Conservation (phyloP, 2,113 vertebrate genomes). For the Tonatia bakeri region DNA sequence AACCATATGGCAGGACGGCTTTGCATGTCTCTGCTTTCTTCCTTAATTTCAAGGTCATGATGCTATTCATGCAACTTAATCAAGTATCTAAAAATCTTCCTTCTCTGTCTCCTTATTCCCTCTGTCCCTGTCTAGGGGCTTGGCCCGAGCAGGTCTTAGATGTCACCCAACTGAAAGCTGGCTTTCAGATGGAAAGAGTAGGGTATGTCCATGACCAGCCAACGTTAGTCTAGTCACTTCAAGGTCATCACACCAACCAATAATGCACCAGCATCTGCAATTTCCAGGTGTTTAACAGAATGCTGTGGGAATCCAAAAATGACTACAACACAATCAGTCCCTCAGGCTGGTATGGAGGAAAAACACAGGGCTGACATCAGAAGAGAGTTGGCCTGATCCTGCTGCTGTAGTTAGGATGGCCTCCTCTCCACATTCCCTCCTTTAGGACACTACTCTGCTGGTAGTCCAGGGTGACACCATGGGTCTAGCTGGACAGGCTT, state of each 20-base stretch:
- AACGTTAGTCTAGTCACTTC: background rate
- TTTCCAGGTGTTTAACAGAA: background rate
- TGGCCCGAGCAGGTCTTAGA: background rate
- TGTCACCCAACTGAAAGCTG: background rate
- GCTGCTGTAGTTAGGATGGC: rapidly evolving
- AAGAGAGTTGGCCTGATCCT: background rate
- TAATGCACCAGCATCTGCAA: background rate
- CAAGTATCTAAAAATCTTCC: background rate
- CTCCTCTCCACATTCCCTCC: background rate
- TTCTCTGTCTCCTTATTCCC: background rate
- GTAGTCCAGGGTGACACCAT: background rate
- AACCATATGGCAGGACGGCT: background rate
- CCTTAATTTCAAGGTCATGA: background rate
- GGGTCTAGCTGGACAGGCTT: background rate
- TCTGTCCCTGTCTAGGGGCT: background rate
- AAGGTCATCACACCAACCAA: background rate
- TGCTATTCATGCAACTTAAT: background rate
- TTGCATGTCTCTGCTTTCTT: background rate
- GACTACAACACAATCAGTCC: background rate
- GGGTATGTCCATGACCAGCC: background rate
- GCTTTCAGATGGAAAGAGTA: background rate
- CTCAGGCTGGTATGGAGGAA: background rate
- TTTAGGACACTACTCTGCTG: background rate
- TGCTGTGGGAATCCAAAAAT: background rate
- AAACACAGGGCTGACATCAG: background rate